phyloP scores from a whole-genome alignment of 2,888 invertebrate species.

The Cerceris rybyensis region DNA sequence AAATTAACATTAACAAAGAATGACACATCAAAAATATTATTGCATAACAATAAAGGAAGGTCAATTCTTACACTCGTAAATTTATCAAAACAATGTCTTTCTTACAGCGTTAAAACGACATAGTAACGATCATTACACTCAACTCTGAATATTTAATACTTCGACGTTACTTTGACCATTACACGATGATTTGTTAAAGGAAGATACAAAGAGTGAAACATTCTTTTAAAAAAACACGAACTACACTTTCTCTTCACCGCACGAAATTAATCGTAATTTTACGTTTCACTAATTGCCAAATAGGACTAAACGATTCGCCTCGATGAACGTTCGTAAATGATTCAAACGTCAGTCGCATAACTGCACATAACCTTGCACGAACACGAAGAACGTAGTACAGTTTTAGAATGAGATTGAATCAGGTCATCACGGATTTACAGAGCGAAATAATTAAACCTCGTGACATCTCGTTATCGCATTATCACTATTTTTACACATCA shows the following conservation, averaged over 20 bases:
- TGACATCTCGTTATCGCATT: slow-evolving; percentile 37
- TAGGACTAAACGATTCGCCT: slow-evolving; percentile 23
- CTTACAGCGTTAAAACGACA: not conserved
- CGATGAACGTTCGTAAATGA: slow-evolving; percentile 24
- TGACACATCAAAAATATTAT: slow-evolving; percentile 33
- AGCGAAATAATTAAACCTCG: slow-evolving; percentile 19
- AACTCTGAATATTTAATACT: slow-evolving; percentile 39
- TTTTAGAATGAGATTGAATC: slow-evolving; percentile 39
- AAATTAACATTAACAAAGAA: slow-evolving; percentile 22
- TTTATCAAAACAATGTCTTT: not conserved
- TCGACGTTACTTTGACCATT: slow-evolving; percentile 27
- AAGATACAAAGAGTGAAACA: not conserved
- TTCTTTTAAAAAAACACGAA: slow-evolving; percentile 26
- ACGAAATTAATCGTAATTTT: slow-evolving; percentile 25
- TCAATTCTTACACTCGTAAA: slow-evolving; percentile 8
- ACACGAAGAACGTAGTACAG: slow-evolving; percentile 25
- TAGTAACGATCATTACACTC: slow-evolving; percentile 38
- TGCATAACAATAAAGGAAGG: slow-evolving; percentile 24
- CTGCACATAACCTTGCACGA: slow-evolving; percentile 59
- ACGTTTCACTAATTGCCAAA: slow-evolving; percentile 33
- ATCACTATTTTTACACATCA: slow-evolving; percentile 42
- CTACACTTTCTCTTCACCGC: slow-evolving; percentile 13
- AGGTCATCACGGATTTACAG: slow-evolving; percentile 48
- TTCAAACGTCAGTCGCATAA: slow-evolving; percentile 56
- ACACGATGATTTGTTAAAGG: slow-evolving; percentile 27